These are phyloP conservation scores for Pantherophis guttatus DNA, from an alignment of 2,113 vertebrate species.

Conservation along the genomic window DNA sequence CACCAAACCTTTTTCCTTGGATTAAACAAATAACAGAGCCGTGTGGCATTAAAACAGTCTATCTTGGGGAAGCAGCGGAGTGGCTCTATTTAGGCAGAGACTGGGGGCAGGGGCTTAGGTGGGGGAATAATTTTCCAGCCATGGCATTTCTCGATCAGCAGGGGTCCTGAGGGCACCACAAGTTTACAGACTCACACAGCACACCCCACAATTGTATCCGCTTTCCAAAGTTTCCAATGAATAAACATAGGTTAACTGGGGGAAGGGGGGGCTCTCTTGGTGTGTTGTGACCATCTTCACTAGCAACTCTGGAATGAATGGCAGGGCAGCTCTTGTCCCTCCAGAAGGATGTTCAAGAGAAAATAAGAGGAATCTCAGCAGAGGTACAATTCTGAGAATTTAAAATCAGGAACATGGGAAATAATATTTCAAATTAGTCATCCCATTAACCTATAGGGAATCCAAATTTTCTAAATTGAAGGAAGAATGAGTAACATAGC, in stretches of 20 bases:
- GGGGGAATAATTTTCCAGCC: background rate
- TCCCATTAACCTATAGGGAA: background rate
- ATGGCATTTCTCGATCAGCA: background rate
- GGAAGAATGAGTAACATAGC: background rate
- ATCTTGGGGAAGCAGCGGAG: background rate
- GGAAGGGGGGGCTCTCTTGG: background rate
- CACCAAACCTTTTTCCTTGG: background rate
- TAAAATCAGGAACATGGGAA: background rate
- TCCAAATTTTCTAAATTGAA: background rate
- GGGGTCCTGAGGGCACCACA: background rate
- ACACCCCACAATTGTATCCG: background rate
- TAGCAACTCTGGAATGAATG: background rate
- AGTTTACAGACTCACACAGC: background rate
- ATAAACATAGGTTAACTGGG: background rate
- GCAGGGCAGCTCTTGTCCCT: background rate
- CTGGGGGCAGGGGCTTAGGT: background rate
- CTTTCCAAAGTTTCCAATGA: background rate
- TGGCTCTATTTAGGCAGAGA: background rate
- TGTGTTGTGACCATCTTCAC: background rate
- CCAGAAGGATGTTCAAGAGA: background rate
- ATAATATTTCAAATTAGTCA: background rate
- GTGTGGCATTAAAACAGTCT: background rate
- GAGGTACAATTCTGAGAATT: background rate
- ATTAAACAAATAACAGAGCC: background rate
- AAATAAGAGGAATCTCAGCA: background rate